These are phyloP conservation scores for Stichodactyla helianthus DNA, from an alignment of 64 coral and sea anemone genomes.

Conservation along the genomic window DNA sequence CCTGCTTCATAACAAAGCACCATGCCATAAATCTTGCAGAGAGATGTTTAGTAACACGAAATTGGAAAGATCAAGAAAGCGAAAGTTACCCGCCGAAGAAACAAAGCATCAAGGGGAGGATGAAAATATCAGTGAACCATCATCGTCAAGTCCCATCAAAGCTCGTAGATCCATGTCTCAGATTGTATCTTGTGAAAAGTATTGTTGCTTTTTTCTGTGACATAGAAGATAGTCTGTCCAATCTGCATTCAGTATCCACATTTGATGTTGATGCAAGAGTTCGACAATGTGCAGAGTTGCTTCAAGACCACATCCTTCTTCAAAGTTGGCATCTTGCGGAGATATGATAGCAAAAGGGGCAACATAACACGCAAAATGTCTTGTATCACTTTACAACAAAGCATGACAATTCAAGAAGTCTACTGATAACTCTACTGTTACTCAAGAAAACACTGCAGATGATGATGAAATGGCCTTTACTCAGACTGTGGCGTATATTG, in stretches of 20 bases:
- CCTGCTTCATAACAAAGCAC: conserved; percentile 8
- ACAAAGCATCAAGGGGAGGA: background rate
- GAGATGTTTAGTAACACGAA: conserved; percentile 18
- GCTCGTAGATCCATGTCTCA: background rate
- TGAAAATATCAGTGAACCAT: background rate
- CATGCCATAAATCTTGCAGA: conserved; percentile 40
- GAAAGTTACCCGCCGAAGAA: background rate
- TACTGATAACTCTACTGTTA: too few species aligned
- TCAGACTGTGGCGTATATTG: conserved; percentile 5
- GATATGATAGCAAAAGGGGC: conserved; percentile 31
- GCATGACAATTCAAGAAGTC: background rate
- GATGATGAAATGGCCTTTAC: background rate
- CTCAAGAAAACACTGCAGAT: background rate
- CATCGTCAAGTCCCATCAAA: background rate
- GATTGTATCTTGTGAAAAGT: background rate
- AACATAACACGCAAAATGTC: conserved; percentile 27
- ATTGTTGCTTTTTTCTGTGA: conserved; percentile 30
- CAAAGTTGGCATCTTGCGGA: conserved; percentile 12
- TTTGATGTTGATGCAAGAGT: conserved; percentile 17
- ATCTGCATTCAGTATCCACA: conserved; percentile 24
- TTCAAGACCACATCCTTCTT: background rate
- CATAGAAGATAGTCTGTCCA: background rate
- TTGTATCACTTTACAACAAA: background rate
- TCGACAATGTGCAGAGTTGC: background rate
- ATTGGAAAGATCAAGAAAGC: background rate